Evolutionary conservation across 1,140 invertebrate species (phyloP).

Genomic region (Pseudomyrmex pallidus): DNA sequence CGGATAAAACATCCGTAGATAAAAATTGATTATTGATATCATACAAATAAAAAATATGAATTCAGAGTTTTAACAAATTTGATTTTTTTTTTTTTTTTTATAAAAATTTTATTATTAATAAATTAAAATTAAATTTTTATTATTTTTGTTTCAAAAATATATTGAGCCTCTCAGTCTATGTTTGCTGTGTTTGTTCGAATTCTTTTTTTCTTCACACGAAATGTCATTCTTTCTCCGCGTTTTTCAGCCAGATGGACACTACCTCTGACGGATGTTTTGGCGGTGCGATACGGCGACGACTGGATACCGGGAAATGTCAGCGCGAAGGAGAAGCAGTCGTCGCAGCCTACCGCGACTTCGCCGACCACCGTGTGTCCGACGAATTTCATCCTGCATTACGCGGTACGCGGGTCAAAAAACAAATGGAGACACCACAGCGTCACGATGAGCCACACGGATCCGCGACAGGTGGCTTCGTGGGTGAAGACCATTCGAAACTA

Average conservation of each 20-base stretch:
- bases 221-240: background rate
- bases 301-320: constrained; percentile 70
- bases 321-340: constrained; percentile 64
- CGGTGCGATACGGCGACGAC: constrained; percentile 84
- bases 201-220: no score
- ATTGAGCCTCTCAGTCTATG: no score
- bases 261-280: constrained; percentile 85
- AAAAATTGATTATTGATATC: no score
- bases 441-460: constrained; percentile 87
- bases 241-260: constrained; percentile 85
- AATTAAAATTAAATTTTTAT: no score
- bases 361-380: constrained; percentile 81
- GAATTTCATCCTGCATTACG: constrained; percentile 88
- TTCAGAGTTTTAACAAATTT: no score
- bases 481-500: constrained; percentile 87
- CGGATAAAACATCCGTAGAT: no score
- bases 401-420: constrained; percentile 86
- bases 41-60: no score
- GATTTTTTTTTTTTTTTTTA: no score
- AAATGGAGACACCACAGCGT: constrained; percentile 87
- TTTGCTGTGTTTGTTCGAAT: no score
- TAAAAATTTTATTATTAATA: no score
- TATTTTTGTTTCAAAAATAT: no score
- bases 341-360: constrained; percentile 68
- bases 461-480: constrained; percentile 88